Conservation (phyloP, 2,797 vertebrate species). For the Odontamblyopus rebecca region DNA sequence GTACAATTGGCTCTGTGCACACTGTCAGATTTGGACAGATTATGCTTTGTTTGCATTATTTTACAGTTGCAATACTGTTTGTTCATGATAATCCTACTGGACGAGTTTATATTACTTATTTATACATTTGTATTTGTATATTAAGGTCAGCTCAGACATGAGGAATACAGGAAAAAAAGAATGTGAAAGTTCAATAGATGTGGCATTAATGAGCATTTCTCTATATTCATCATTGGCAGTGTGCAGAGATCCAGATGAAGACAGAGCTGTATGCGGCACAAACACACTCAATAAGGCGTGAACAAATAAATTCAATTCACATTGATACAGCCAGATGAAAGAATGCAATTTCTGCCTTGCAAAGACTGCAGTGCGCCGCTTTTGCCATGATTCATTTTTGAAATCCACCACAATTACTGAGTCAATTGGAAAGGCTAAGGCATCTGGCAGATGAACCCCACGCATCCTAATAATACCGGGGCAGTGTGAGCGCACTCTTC, state of each 20-base stretch:
- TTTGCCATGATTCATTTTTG: constrained; percentile 39
- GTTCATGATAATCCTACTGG: too few species aligned
- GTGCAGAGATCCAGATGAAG: constrained; percentile 1
- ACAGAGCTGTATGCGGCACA: constrained; percentile 8
- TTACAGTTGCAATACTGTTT: too few species aligned
- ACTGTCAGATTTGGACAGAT: too few species aligned
- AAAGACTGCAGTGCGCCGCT: constrained; percentile 30
- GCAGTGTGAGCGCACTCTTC: constrained; percentile 11
- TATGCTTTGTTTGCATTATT: too few species aligned
- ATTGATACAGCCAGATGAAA: constrained; percentile 44
- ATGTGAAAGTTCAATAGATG: background rate
- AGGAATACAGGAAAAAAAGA: background rate
- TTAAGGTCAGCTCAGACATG: background rate
- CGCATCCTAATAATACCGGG: constrained; percentile 27
- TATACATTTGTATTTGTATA: too few species aligned
- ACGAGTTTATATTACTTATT: too few species aligned
- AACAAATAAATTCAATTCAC: constrained; percentile 46
- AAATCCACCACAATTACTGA: constrained; percentile 38
- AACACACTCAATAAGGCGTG: constrained; percentile 15
- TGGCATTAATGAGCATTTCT: background rate
- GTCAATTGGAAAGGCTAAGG: constrained; percentile 27
- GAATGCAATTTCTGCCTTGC: constrained; percentile 35
- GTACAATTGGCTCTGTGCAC: too few species aligned
- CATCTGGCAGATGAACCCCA: constrained; percentile 42
- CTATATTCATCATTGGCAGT: background rate